phyloP scores from a whole-genome alignment of 92 coral and sea anemone genomes.

The Bergia puertoricense region DNA sequence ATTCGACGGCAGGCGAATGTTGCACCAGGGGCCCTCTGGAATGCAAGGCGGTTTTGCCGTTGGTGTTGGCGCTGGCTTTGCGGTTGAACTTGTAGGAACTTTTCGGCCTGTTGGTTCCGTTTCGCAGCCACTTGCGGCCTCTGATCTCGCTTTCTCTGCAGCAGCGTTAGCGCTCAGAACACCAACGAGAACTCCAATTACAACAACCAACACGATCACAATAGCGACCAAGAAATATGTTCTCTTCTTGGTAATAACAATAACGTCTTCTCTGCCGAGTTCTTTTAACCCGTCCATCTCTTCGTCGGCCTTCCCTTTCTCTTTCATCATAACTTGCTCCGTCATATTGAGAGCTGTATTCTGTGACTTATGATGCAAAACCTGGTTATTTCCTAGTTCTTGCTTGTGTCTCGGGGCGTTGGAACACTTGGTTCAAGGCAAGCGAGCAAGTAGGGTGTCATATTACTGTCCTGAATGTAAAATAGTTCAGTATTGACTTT shows the following conservation, averaged over 20 bases:
- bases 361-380: neutral
- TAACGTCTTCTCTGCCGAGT: conserved; percentile 8
- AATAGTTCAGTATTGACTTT: too few relatives aligned
- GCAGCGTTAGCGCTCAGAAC: conserved; percentile 84
- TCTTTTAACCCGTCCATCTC: neutral
- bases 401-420: too few relatives aligned
- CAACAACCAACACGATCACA: conserved; percentile 55
- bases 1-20: conserved; percentile 67
- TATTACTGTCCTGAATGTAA: too few relatives aligned
- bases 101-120: conserved; percentile 27
- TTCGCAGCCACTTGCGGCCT: conserved; percentile 44
- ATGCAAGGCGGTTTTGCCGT: conserved; percentile 49
- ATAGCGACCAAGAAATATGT: conserved; percentile 52
- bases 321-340: conserved; percentile 55
- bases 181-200: conserved; percentile 81
- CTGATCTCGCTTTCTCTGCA: conserved; percentile 59
- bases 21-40: conserved; percentile 79
- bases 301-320: neutral
- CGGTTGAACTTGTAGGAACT: conserved; percentile 8
- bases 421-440: too few relatives aligned
- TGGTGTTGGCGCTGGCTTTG: conserved; percentile 6
- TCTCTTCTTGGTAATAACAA: conserved; percentile 52
- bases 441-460: too few relatives aligned
- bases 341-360: neutral
- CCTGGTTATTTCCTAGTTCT: neutral